A percentile compares a stretch with the other conserved stretches of the same genome.
Evolutionary conservation across 2,113 vertebrate species (phyloP).

Genomic region (Lepus americanus): DNA sequence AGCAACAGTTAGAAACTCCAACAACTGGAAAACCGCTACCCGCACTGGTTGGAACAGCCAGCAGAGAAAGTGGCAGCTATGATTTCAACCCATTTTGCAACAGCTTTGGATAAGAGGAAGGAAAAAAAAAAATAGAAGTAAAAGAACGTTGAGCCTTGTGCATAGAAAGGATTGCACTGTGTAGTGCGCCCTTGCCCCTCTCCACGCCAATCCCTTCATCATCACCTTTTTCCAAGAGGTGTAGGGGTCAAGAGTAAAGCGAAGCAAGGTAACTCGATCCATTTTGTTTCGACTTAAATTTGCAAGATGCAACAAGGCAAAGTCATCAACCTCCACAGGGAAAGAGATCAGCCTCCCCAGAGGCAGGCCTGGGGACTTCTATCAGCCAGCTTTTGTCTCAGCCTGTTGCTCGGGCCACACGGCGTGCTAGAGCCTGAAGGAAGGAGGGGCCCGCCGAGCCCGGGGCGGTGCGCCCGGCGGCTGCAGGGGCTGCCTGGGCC

Average conservation of each 20-base stretch:
- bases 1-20: slow-evolving; percentile 73
- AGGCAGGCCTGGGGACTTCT: neutral
- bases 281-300: neutral
- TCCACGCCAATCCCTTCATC: neutral
- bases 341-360: neutral
- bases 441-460: neutral
- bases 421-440: neutral
- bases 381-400: neutral
- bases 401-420: slow-evolving; percentile 68
- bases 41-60: neutral
- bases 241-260: neutral
- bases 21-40: slow-evolving; percentile 61
- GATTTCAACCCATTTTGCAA: slow-evolving; percentile 12
- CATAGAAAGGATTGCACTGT: neutral
- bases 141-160: neutral
- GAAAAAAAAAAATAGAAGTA: neutral
- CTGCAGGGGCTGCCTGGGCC: rapidly evolving
- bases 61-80: neutral
- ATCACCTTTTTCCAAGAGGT: neutral
- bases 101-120: neutral
- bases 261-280: neutral
- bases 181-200: neutral
- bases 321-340: neutral
- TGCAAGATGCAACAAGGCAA: neutral
- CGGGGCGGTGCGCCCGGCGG: rapidly evolving